phyloP scores from a whole-genome alignment of 2,797 vertebrate species.

The Protonibea diacanthus region DNA sequence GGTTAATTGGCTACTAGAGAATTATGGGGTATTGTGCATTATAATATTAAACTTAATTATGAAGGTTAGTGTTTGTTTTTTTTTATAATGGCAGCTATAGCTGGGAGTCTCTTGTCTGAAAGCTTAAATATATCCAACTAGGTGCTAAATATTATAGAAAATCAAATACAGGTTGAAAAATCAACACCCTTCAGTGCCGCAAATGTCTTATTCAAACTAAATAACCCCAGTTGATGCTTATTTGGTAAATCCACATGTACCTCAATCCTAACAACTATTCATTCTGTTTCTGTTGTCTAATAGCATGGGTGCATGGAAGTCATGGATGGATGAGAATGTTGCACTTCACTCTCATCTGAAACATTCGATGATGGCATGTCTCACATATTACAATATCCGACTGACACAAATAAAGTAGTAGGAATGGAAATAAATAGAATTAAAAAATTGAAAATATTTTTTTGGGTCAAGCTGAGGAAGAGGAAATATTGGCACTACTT shows the following conservation, averaged over 20 bases:
- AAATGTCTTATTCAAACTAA: neutral
- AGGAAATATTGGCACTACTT: neutral
- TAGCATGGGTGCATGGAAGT: neutral
- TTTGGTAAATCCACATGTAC: neutral
- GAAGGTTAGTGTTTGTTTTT: neutral
- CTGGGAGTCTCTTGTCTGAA: neutral
- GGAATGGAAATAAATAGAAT: neutral
- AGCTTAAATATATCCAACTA: neutral
- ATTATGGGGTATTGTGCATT: neutral
- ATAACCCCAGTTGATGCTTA: neutral
- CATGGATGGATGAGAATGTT: neutral
- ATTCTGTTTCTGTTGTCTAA: neutral
- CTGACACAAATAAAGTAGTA: neutral
- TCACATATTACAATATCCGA: neutral
- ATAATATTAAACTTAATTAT: neutral
- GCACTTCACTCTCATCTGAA: neutral
- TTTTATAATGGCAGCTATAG: too few relatives aligned
- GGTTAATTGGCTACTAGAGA: too few relatives aligned
- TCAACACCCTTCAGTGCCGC: neutral
- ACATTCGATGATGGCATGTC: neutral
- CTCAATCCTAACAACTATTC: neutral
- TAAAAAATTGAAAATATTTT: neutral
- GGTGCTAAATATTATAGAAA: neutral
- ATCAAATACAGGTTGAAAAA: neutral
- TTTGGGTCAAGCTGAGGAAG: neutral